phyloP scores from a whole-genome alignment of 2,113 vertebrate species.

The Romanogobio albipinnatus region DNA sequence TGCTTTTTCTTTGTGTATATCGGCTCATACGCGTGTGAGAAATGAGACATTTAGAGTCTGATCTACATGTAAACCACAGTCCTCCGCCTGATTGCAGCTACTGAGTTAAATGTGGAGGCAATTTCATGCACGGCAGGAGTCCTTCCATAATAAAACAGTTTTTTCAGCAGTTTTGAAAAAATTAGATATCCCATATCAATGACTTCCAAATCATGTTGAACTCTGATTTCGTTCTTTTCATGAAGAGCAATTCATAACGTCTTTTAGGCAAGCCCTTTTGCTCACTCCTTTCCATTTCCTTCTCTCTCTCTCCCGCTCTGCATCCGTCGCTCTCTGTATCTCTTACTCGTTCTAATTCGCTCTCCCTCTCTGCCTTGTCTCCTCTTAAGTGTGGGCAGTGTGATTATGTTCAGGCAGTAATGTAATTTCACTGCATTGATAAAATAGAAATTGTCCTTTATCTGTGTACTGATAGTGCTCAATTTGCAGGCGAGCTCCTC shows the following conservation, averaged over 20 bases:
- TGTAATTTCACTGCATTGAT: conserved; percentile 99
- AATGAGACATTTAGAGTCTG: conserved; percentile 66
- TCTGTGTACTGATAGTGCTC: conserved; percentile 99
- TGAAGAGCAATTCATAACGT: conserved; percentile 93
- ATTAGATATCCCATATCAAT: conserved; percentile 93
- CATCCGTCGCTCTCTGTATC: conserved; percentile 41
- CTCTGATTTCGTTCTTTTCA: conserved; percentile 89
- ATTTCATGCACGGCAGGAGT: conserved; percentile 96
- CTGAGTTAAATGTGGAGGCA: conserved; percentile 98
- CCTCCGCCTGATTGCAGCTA: conserved; percentile 96
- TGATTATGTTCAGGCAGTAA: conserved; percentile 99
- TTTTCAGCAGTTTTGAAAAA: conserved; percentile 70
- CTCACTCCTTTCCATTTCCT: conserved; percentile 22
- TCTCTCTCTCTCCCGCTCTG: conserved; percentile 6
- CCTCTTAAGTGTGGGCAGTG: conserved; percentile 91
- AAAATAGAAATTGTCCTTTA: conserved; percentile 99
- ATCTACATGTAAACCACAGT: conserved; percentile 90
- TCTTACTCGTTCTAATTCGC: conserved; percentile 43
- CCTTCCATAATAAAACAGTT: conserved; percentile 88
- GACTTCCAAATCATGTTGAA: conserved; percentile 93
- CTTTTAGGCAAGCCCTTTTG: conserved; percentile 71
- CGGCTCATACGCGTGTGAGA: conserved; percentile 35
- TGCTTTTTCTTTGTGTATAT: conserved; percentile 48
- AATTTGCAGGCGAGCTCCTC: conserved; percentile 97
- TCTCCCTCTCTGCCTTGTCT: conserved; percentile 54